Percentiles rank a stretch among this genome's conserved stretches.
Conservation (phyloP, 2,113 vertebrate species). For the Callionymus lyra region DNA sequence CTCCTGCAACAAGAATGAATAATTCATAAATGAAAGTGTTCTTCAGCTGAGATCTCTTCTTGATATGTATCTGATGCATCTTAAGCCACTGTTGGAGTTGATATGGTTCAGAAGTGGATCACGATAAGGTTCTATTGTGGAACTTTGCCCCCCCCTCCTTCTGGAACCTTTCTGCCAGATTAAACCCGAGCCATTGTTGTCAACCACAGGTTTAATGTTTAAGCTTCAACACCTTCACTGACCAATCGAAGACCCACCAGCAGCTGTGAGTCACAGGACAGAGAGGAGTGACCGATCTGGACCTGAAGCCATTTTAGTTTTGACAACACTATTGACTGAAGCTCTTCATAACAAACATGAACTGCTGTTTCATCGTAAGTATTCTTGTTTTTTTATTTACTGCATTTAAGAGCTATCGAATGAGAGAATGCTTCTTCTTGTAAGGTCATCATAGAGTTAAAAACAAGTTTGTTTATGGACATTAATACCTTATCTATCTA, state of each 20-base stretch:
- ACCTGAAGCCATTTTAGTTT: conserved; percentile 8
- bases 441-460: no score
- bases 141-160: conserved; percentile 3
- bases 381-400: no score
- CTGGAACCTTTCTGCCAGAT: conserved; percentile 11
- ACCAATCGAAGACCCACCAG: conserved; percentile 12
- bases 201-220: conserved; percentile 59
- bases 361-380: no score
- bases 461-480: no score
- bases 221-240: conserved; percentile 37
- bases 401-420: no score
- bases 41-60: no score
- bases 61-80: conserved; percentile 25
- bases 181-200: conserved; percentile 30
- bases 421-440: no score
- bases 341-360: no score
- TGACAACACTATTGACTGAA: no score
- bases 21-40: conserved; percentile 38
- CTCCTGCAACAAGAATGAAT: conserved; percentile 21
- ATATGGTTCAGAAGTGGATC: no score
- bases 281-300: conserved; percentile 18
- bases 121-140: background rate
- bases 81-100: no score
- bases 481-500: no score
- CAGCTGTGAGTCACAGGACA: conserved; percentile 31